Conservation (phyloP, 1,140 invertebrate species). For the Hypsibius dujardini region DNA sequence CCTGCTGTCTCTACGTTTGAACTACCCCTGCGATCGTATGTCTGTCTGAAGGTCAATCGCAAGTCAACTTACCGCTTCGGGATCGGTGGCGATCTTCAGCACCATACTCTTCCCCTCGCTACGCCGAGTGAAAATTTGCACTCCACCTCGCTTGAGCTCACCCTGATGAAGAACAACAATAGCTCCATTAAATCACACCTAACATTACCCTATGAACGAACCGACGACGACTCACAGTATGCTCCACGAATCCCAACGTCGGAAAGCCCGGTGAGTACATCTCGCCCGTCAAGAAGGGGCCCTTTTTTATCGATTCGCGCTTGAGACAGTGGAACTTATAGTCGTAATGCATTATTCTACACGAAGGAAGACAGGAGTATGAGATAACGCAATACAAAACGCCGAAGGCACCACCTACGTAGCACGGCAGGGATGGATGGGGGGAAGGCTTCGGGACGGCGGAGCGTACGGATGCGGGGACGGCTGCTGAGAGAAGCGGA, state of each 20-base stretch:
- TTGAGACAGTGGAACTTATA: conserved; percentile 19
- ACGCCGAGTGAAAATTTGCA: conserved; percentile 66
- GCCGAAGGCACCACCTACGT: no score
- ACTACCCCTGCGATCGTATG: no score
- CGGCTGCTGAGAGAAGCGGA: no score
- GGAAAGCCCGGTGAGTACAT: conserved; percentile 74
- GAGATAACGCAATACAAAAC: no score
- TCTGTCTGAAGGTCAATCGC: no score
- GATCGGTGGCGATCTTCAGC: conserved; percentile 38
- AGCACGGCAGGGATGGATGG: no score
- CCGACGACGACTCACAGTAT: no score
- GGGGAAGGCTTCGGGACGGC: no score
- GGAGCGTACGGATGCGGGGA: no score
- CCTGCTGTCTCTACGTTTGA: no score
- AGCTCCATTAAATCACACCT: conserved; percentile 25
- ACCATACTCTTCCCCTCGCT: conserved; percentile 66
- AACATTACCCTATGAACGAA: conserved; percentile 22
- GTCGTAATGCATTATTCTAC: conserved; percentile 14
- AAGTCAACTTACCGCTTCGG: conserved; percentile 29
- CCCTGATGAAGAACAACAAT: conserved; percentile 35
- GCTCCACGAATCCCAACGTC: conserved; percentile 41
- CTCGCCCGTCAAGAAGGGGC: no score
- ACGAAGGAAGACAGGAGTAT: no score
- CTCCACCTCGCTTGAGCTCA: conserved; percentile 46
- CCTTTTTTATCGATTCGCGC: conserved; percentile 19